Evolutionary conservation across 2,113 vertebrate genomes (phyloP), one percentile per base, ranked within the genome.

Genomic region (Serilophus lunatus): DNA sequence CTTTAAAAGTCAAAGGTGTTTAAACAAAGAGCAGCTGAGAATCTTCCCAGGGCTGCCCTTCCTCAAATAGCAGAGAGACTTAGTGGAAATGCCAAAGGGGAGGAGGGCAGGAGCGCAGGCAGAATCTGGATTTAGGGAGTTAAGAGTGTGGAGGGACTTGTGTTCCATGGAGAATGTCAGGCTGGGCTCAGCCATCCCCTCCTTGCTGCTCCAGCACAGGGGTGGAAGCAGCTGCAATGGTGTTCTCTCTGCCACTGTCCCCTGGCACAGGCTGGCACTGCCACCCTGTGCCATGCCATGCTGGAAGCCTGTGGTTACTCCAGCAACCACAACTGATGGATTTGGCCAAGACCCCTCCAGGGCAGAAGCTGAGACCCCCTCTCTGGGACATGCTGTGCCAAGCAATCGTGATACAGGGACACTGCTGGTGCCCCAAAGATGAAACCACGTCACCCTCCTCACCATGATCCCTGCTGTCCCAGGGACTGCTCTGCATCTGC

Each of bases 1-100:
- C 72, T 92, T 74, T 77, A 83, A 77, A 92, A 86, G 88, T 82
- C 82, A 89, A 65, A 95, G 82, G 82, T 72, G 85, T 86, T 93
- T 63, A 20, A 86, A 57, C 53, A 85, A 65, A 57, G 82, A 60
- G 65, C 44, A 25, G 63, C 16, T 4, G 25, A 69, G 83, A 86
- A 35, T 54, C 29, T 22, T 25, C 12, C 75, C 38, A 0, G 0
- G 78, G 75, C 74, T 4, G 60, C 33, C 82, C 79, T 63, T 75
- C 61, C 93, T 82, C 91, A 68, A 95, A 92, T 2, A 81, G 42
- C 11, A 5, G 57, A 16, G 54, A 76, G 60, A 26, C 17, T 33
- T 26, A n/a, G 11, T 0, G n/a, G 49, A 86, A 92, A 93, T 74
- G 94, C 45, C 36, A 40, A 36, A 26, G 76, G 82, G 50, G 53